Evolutionary conservation across 1,140 invertebrate species (phyloP).

Genomic region (Mizuhopecten yessoensis): DNA sequence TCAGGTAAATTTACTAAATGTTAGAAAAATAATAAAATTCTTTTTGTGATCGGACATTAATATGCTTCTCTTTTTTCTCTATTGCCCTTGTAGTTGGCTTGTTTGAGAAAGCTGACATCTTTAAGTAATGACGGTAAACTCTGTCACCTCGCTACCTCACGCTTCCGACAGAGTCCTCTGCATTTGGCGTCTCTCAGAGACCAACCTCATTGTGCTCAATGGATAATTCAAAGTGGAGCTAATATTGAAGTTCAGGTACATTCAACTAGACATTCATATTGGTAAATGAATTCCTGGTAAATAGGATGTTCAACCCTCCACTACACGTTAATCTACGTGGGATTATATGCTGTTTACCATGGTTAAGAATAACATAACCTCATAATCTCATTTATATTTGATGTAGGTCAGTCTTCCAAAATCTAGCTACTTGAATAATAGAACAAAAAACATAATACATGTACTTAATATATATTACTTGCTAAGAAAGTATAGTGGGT

Average conservation of each 20-base stretch:
- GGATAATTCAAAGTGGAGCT: constrained; percentile 75
- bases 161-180: constrained; percentile 71
- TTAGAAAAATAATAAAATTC: neutral
- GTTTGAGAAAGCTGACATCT: constrained; percentile 74
- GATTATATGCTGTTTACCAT: too few relatives aligned
- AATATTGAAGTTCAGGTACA: constrained; percentile 70
- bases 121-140: constrained; percentile 53
- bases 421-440: too few relatives aligned
- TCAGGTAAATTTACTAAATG: constrained; percentile 71
- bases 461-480: too few relatives aligned
- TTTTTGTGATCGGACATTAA: constrained; percentile 13
- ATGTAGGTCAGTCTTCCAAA: too few relatives aligned
- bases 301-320: too few relatives aligned
- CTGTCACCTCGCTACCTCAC: constrained; percentile 67
- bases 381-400: too few relatives aligned
- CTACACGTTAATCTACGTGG: too few relatives aligned
- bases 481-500: too few relatives aligned
- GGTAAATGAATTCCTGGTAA: neutral
- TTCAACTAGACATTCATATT: neutral
- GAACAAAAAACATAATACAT: too few relatives aligned
- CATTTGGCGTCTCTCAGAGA: constrained; percentile 75
- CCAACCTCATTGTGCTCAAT: constrained; percentile 77
- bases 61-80: constrained; percentile 54
- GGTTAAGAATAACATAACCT: too few relatives aligned
- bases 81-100: constrained; percentile 75